Evolutionary conservation across 2,113 vertebrate genomes (phyloP).

Genomic region (Bubo bubo): DNA sequence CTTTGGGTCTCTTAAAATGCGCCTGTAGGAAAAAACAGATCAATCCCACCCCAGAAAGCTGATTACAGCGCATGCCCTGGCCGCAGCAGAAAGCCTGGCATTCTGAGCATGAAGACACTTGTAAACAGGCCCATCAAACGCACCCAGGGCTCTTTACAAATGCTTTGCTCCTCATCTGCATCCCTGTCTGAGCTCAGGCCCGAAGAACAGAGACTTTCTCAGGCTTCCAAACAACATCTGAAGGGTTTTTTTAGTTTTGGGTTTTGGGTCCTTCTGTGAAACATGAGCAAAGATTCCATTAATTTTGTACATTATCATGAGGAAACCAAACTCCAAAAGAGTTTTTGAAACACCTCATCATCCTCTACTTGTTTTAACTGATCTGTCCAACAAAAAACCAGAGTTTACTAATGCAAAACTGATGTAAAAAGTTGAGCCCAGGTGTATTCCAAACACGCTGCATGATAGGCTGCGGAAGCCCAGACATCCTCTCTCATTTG

Average conservation of each 20-base stretch:
- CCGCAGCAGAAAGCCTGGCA: background rate
- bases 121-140: rapidly evolving
- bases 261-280: background rate
- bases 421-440: background rate
- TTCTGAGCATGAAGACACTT: rapidly evolving
- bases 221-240: background rate
- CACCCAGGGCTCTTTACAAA: rapidly evolving
- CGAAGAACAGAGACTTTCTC: rapidly evolving
- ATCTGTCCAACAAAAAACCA: background rate
- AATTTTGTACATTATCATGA: background rate
- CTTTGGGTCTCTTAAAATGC: too few species aligned
- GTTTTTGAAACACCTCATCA: background rate
- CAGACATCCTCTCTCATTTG: background rate
- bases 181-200: background rate
- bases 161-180: background rate
- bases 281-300: background rate
- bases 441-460: too few species aligned
- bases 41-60: background rate
- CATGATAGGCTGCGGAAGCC: background rate
- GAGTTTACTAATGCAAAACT: background rate
- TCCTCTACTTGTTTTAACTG: background rate
- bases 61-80: rapidly evolving
- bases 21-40: rapidly evolving
- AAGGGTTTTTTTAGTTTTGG: too few species aligned
- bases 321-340: background rate